phyloP scores from a whole-genome alignment of 2,113 vertebrate genomes.

The Helogale parvula region DNA sequence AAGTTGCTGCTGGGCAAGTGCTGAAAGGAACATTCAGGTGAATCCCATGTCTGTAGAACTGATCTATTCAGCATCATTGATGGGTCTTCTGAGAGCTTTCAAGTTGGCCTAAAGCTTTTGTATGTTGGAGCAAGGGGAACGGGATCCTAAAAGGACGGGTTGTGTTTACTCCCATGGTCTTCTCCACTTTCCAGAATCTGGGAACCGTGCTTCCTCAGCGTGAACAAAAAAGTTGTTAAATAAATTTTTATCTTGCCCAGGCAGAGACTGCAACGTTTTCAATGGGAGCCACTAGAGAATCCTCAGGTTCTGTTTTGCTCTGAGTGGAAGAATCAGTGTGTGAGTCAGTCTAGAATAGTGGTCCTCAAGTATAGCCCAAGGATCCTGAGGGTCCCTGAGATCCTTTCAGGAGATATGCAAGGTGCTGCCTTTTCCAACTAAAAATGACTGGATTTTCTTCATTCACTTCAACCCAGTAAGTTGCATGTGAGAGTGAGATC shows the following conservation, averaged over 20 bases:
- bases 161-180: not conserved
- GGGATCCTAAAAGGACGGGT: not conserved
- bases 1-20: conserved; percentile 93
- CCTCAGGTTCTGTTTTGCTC: not conserved
- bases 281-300: not conserved
- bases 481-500: not conserved
- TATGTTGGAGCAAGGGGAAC: not conserved
- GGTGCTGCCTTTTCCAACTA: not conserved
- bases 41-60: not conserved
- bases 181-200: not conserved
- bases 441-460: not conserved
- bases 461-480: not conserved
- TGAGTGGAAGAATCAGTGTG: not conserved
- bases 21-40: conserved; percentile 97
- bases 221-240: not conserved
- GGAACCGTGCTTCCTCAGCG: not conserved
- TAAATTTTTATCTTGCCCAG: not conserved
- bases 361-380: not conserved
- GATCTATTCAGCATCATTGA: not conserved
- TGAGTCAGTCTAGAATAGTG: not conserved
- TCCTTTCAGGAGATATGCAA: not conserved
- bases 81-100: not conserved
- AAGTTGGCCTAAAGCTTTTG: not conserved
- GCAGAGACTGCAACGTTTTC: not conserved
- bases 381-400: not conserved